A percentile compares a stretch with the other conserved stretches of the same genome.
Evolutionary conservation across 2,113 vertebrate genomes (phyloP).

Genomic region (Cephalopterus ornatus): DNA sequence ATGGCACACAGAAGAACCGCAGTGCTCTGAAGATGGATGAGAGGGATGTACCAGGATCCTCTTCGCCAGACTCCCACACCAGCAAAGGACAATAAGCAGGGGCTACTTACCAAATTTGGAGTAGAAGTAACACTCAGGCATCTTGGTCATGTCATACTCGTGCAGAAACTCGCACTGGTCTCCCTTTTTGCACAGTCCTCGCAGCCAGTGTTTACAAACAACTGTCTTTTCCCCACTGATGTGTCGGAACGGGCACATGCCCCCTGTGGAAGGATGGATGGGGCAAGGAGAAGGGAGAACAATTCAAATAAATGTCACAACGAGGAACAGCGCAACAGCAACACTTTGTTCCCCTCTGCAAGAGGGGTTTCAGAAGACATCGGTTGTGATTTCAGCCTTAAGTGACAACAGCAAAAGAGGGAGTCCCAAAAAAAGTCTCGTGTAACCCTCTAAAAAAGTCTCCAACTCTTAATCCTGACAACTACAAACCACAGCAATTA

Average conservation of each 20-base stretch:
- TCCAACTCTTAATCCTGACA: neutral
- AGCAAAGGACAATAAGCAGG: neutral
- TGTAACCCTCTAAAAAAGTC: neutral
- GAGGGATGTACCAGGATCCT: neutral
- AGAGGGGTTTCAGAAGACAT: neutral
- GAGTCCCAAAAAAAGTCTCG: neutral
- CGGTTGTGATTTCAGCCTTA: neutral
- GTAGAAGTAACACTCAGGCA: conserved; percentile 99
- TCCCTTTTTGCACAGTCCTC: conserved; percentile 97
- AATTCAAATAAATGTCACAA: neutral
- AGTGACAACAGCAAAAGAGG: neutral
- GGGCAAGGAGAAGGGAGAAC: neutral
- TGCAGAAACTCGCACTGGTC: conserved; percentile 99
- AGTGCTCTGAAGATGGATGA: neutral
- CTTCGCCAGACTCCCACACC: neutral
- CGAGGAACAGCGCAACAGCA: neutral
- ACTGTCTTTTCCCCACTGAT: conserved; percentile 99
- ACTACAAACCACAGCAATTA: neutral
- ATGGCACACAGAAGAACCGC: neutral
- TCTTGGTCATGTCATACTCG: conserved; percentile 99
- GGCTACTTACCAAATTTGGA: conserved; percentile 91
- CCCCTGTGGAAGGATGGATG: conserved; percentile 71
- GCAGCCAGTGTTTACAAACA: conserved; percentile 98
- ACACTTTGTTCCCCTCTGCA: neutral
- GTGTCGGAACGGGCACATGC: conserved; percentile 97